Evolutionary conservation across 1,140 invertebrate genomes (phyloP).

Genomic region (Scaptodrosophila lebanonensis): DNA sequence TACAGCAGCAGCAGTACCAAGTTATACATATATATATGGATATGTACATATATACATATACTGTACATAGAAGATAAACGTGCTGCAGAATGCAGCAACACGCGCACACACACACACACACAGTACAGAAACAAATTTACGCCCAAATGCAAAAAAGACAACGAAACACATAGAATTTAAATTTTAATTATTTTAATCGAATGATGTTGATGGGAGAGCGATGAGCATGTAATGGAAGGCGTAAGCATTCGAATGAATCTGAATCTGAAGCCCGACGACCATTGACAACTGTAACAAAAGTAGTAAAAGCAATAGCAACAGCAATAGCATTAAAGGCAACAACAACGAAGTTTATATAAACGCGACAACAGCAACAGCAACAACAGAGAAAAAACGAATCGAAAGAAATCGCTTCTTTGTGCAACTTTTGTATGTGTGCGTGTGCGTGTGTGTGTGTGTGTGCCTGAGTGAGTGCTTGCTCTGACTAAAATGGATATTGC

Average conservation of each 20-base stretch:
- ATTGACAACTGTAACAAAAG: no score
- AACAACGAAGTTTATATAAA: conserved; percentile 28
- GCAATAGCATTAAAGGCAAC: conserved; percentile 11
- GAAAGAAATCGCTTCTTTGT: conserved; percentile 23
- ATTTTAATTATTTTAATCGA: conserved; percentile 52
- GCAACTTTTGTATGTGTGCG: conserved; percentile 31
- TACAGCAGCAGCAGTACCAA: conserved; percentile 32
- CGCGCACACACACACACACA: no score
- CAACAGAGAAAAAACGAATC: conserved; percentile 6
- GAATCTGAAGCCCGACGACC: no score
- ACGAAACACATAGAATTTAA: conserved; percentile 47
- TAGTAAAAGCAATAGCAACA: no score
- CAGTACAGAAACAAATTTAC: no score
- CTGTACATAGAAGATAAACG: no score
- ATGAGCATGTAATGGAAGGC: no score
- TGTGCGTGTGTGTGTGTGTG: conserved; percentile 28
- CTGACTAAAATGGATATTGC: conserved; percentile 64
- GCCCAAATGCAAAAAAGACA: conserved; percentile 44
- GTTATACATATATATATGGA: no score
- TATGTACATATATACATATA: no score
- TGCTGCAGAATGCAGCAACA: no score
- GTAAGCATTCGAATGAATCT: no score
- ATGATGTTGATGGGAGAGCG: background rate
- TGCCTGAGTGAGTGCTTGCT: conserved; percentile 39
- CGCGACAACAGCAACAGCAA: conserved; percentile 2